Evolutionary conservation across 1,140 invertebrate species (phyloP), one percentile per base, ranked within the genome.

Genomic region (Bombus ignitus): DNA sequence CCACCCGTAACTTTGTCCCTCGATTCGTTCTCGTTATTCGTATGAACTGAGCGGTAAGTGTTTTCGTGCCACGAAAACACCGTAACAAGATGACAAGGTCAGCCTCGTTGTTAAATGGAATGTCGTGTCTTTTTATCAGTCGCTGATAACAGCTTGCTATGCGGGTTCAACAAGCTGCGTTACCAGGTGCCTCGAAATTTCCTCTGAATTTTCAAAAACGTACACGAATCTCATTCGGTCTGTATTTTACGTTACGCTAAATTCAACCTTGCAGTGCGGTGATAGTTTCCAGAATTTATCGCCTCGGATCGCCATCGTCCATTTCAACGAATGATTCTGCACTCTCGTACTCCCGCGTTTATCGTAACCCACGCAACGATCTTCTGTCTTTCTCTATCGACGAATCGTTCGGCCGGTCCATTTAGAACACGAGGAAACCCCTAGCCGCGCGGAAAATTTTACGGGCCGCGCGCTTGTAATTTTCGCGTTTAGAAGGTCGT

Each of bases 401-500:
- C 47, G 47, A 53, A 53, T 53, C 47, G 47, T 53, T 22, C 47
- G 18, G 18, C 18, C 47, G 47, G 47, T 22, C 5, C 18, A 1
- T 22, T 0, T 53, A 22, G 18, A 53, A 53, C 1, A 53, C 18
- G 47, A 22, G 47, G 47, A 53, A 53, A 8, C 47, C 0, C 13
- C 13, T 13, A 0, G n/a, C 2, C 59, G 4, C 12, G 28, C 59
- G 28, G 10, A 4, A 47, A 75, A 59, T 75, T 39, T 73, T 59
- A 73, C 35, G 71, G n/a, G 1, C 8, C 28, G 32, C 42, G 22
- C 22, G 28, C 22, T 70, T 39, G 44, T 62, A 57, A 73, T 25
- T 22, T 25, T 57, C 39, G 47, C 39, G 74, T 35, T 87, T 80
- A 72, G 85, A 88, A 77, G 76, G 72, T 81, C 76, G 44, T 74